phyloP scores from a whole-genome alignment of 2,113 vertebrate genomes.

The Pao palembangensis region DNA sequence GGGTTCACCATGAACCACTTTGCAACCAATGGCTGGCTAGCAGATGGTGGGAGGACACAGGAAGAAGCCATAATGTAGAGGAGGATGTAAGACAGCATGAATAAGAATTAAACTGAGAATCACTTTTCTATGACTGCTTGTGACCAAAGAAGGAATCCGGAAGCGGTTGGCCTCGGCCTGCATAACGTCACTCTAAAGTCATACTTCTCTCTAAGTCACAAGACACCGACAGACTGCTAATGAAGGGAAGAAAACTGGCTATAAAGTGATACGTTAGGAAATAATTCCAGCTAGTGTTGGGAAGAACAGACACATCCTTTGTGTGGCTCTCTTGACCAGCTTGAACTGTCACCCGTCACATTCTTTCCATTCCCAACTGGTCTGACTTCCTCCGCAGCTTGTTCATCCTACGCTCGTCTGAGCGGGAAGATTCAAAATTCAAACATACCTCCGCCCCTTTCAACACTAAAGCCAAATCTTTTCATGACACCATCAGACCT shows the following conservation, averaged over 20 bases:
- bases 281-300: constrained; percentile 31
- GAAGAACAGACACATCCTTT: constrained; percentile 54
- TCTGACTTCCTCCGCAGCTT: constrained; percentile 34
- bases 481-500: background rate
- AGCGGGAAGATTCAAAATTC: constrained; percentile 70
- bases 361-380: constrained; percentile 68
- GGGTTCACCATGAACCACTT: constrained; percentile 18
- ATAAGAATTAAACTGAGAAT: constrained; percentile 23
- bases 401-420: constrained; percentile 25
- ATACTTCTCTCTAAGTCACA: constrained; percentile 28
- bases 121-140: constrained; percentile 16
- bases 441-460: constrained; percentile 52
- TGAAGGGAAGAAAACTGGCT: constrained; percentile 1
- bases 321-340: constrained; percentile 27
- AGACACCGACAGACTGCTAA: constrained; percentile 22
- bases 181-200: constrained; percentile 1
- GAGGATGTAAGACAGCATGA: constrained; percentile 55
- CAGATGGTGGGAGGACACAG: constrained; percentile 20
- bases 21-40: constrained; percentile 13
- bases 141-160: constrained; percentile 3
- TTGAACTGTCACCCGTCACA: constrained; percentile 48
- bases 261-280: constrained; percentile 4
- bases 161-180: background rate
- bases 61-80: constrained; percentile 18
- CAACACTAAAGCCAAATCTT: constrained; percentile 10